These are phyloP conservation scores for Drosophila mojavensis DNA, from an alignment of 1,140 invertebrate genomes.

Conservation along the genomic window DNA sequence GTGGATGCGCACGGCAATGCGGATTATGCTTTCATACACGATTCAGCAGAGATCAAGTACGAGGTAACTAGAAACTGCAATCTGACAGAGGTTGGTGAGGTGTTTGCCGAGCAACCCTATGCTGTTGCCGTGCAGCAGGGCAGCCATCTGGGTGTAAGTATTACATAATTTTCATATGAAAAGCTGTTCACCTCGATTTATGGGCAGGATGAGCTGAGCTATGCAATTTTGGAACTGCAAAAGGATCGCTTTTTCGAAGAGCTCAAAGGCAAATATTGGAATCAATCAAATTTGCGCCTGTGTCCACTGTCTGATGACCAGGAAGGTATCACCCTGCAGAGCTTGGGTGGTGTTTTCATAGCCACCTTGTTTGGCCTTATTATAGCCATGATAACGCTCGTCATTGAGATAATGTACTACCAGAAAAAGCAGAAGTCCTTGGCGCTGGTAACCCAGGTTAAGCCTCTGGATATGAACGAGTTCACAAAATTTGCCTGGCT, in stretches of 20 bases:
- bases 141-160: conserved; percentile 86
- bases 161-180: not conserved
- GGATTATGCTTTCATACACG: conserved; percentile 95
- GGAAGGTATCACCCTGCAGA: conserved; percentile 94
- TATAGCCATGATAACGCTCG: conserved; percentile 92
- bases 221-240: conserved; percentile 91
- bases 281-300: conserved; percentile 87
- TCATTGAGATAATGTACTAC: conserved; percentile 92
- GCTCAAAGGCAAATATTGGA: conserved; percentile 92
- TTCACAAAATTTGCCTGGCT: conserved; percentile 18
- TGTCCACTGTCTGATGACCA: conserved; percentile 91
- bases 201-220: conserved; percentile 90
- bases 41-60: conserved; percentile 93
- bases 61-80: conserved; percentile 93
- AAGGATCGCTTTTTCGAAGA: conserved; percentile 93
- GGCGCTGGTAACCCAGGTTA: conserved; percentile 54
- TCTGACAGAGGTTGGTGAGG: conserved; percentile 93
- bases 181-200: not conserved
- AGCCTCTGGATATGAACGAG: conserved; percentile 29
- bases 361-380: conserved; percentile 93
- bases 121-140: conserved; percentile 95
- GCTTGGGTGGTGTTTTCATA: conserved; percentile 95
- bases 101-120: conserved; percentile 95
- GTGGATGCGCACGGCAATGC: conserved; percentile 91
- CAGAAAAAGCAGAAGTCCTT: conserved; percentile 83